Percentiles rank a stretch among this genome's conserved stretches.
Conservation (phyloP, 2,797 vertebrate species). For the Tapirus indicus region DNA sequence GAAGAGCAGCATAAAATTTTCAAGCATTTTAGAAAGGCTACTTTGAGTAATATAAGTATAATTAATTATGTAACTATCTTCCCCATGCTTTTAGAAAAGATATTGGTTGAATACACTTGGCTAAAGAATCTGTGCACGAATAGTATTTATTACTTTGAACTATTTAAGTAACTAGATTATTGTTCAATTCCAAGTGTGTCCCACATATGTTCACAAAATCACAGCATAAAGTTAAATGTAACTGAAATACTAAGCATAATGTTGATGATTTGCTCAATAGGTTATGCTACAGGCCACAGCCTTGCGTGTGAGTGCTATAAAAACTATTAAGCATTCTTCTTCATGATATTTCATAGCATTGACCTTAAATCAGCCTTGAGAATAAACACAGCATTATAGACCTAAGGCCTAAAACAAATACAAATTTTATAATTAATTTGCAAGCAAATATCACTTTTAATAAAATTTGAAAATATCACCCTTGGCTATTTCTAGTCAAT, state of each 20-base stretch:
- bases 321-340: not conserved
- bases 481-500: conserved; percentile 26
- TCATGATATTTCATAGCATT: not conserved
- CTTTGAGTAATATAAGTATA: not conserved
- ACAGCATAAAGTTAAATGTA: not conserved
- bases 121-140: not conserved
- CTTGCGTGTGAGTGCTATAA: not conserved
- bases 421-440: conserved; percentile 66
- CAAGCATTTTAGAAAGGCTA: not conserved
- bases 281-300: not conserved
- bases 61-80: not conserved
- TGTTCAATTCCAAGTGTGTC: not conserved
- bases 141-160: conserved; percentile 4
- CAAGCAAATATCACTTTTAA: conserved; percentile 64
- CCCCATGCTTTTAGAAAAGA: not conserved
- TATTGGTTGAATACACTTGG: not conserved
- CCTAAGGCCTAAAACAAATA: conserved; percentile 27
- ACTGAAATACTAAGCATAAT: not conserved
- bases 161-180: not conserved
- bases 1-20: not conserved
- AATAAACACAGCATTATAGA: conserved; percentile 50
- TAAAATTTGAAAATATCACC: conserved; percentile 61
- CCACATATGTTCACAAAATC: not conserved
- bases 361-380: conserved; percentile 17
- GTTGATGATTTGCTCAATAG: not conserved